A percentile compares a stretch with the other conserved stretches of the same genome.
phyloP scores from a whole-genome alignment of 2,888 invertebrate species.

The Melolontha melolontha region DNA sequence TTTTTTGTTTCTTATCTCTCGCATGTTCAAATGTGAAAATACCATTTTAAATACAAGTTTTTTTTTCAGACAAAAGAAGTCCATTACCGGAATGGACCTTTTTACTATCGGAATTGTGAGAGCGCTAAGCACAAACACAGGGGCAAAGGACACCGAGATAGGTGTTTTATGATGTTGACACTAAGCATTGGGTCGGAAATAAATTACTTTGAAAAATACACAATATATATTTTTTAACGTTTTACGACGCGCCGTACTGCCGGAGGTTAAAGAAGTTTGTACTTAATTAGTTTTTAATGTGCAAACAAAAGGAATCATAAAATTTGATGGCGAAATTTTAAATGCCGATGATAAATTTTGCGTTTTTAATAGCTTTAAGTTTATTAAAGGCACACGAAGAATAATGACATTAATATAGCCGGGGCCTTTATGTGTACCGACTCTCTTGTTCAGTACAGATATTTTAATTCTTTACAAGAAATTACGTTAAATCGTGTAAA shows the following conservation, averaged over 20 bases:
- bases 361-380: conserved; percentile 1
- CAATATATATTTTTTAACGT: conserved; percentile 10
- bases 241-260: background rate
- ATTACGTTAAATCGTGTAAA: background rate
- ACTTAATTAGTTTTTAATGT: conserved; percentile 33
- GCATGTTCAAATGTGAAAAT: too few relatives aligned
- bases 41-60: conserved; percentile 3
- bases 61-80: conserved; percentile 14
- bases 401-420: conserved; percentile 11
- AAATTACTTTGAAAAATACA: conserved; percentile 27
- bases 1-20: conserved; percentile 4
- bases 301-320: conserved; percentile 24
- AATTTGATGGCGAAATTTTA: conserved; percentile 22
- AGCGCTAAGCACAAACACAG: too few relatives aligned
- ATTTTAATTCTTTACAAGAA: conserved; percentile 1
- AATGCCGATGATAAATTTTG: conserved; percentile 22
- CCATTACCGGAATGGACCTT: conserved; percentile 10
- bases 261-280: background rate
- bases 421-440: background rate
- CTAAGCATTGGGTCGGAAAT: conserved; percentile 11
- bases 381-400: background rate
- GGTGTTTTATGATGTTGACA: conserved; percentile 34
- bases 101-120: background rate
- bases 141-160: background rate
- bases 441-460: background rate